Evolutionary conservation across 64 coral and sea anemone genomes (phyloP).

Genomic region (Actinia equina): DNA sequence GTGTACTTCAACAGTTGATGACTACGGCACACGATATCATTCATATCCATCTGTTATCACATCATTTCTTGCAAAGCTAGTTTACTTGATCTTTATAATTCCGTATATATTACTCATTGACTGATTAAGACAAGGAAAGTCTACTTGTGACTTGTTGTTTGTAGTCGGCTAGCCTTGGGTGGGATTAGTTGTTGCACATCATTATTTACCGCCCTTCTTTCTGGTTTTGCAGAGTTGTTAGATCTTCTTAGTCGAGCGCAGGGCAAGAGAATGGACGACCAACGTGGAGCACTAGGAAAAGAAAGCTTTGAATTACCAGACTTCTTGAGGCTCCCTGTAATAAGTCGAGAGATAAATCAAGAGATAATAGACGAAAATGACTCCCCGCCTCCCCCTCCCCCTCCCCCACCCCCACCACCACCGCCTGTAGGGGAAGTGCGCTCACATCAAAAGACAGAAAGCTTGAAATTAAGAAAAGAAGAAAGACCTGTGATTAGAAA

Average conservation of each 20-base stretch:
- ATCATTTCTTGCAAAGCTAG: too few relatives aligned
- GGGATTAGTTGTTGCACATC: neutral
- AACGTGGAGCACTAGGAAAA: constrained; percentile 66
- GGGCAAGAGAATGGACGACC: constrained; percentile 82
- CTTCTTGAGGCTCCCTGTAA: constrained; percentile 51
- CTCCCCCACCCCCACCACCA: constrained; percentile 6
- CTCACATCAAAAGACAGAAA: constrained; percentile 10
- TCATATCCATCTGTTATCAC: too few relatives aligned
- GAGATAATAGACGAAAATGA: neutral
- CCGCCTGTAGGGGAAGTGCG: neutral
- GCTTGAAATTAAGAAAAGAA: neutral
- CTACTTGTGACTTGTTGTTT: too few relatives aligned
- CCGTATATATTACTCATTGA: too few relatives aligned
- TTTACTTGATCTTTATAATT: too few relatives aligned
- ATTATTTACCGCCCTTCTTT: neutral
- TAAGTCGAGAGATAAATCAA: neutral
- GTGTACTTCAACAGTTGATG: too few relatives aligned
- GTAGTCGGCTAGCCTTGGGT: too few relatives aligned
- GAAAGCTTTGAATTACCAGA: constrained; percentile 78
- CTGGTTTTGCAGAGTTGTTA: constrained; percentile 67
- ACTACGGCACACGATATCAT: too few relatives aligned
- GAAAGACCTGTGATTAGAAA: constrained; percentile 36
- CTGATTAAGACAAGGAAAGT: too few relatives aligned
- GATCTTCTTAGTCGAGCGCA: constrained; percentile 77
- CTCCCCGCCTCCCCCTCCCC: neutral